Evolutionary conservation across 2,113 vertebrate genomes (phyloP).

Genomic region (Chamaea fasciata): DNA sequence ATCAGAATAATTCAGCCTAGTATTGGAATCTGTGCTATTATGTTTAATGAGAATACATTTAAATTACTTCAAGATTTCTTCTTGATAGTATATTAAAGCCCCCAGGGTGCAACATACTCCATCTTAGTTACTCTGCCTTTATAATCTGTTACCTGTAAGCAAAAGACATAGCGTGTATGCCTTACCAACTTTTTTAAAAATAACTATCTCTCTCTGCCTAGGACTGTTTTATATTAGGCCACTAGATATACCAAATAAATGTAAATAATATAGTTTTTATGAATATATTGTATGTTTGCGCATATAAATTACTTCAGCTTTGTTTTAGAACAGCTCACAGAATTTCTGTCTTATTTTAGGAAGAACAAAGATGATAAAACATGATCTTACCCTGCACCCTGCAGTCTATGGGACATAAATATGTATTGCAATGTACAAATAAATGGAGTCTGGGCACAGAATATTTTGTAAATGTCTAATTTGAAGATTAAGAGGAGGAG

Average conservation of each 20-base stretch:
- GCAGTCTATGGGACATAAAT: neutral
- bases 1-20: constrained; percentile 51
- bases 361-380: neutral
- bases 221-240: constrained; percentile 4
- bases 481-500: constrained; percentile 21
- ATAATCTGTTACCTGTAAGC: constrained; percentile 49
- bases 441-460: neutral
- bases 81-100: neutral
- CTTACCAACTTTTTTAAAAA: constrained; percentile 6
- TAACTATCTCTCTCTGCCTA: neutral
- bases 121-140: constrained; percentile 58
- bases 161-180: neutral
- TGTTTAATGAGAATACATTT: constrained; percentile 67
- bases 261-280: neutral
- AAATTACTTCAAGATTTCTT: constrained; percentile 72
- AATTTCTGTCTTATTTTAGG: neutral
- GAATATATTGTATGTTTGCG: neutral
- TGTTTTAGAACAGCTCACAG: neutral
- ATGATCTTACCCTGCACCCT: neutral
- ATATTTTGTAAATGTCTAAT: neutral
- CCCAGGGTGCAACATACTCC: constrained; percentile 31
- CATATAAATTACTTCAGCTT: constrained; percentile 1
- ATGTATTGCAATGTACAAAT: neutral
- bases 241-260: constrained; percentile 39
- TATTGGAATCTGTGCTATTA: constrained; percentile 53